These are phyloP conservation scores for Sclerodermus sp. DNA, from an alignment of 2,888 invertebrate genomes.

Conservation along the genomic window DNA sequence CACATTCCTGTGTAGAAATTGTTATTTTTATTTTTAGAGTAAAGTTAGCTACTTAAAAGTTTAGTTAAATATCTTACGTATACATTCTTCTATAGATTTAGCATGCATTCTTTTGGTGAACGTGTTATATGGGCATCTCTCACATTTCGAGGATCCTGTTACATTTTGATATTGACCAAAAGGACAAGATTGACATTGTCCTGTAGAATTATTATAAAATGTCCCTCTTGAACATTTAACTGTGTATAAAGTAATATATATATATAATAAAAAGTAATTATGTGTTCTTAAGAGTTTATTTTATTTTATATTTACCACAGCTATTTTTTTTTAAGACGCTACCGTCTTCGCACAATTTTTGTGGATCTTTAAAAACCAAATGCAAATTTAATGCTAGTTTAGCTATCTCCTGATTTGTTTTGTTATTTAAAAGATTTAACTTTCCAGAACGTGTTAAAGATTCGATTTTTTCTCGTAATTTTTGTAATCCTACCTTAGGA, in stretches of 20 bases:
- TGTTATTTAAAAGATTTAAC: slow-evolving; percentile 35
- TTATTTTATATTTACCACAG: slow-evolving; percentile 58
- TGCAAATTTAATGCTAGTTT: slow-evolving; percentile 41
- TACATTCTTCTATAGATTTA: slow-evolving; percentile 60
- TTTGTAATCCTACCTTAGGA: slow-evolving; percentile 34
- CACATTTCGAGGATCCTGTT: slow-evolving; percentile 62
- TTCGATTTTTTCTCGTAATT: slow-evolving; percentile 37
- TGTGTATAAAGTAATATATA: slow-evolving; percentile 36
- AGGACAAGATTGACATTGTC: slow-evolving; percentile 64
- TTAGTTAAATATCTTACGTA: slow-evolving; percentile 57
- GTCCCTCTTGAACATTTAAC: slow-evolving; percentile 70
- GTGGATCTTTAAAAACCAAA: slow-evolving; percentile 36
- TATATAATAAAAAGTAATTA: slow-evolving; percentile 7
- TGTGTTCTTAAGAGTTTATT: not conserved
- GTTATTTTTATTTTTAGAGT: not conserved
- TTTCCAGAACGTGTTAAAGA: slow-evolving; percentile 33
- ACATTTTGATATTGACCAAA: slow-evolving; percentile 65
- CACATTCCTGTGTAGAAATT: slow-evolving; percentile 51
- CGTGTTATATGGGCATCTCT: slow-evolving; percentile 62
- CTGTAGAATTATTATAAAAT: slow-evolving; percentile 62
- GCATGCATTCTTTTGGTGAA: slow-evolving; percentile 62
- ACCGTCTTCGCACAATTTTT: slow-evolving; percentile 60
- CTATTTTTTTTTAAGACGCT: slow-evolving; percentile 60
- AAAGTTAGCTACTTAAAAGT: not conserved
- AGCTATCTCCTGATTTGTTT: slow-evolving; percentile 39